Conservation (phyloP, 2,113 vertebrate genomes). For the Gymnocephalus cernua region DNA sequence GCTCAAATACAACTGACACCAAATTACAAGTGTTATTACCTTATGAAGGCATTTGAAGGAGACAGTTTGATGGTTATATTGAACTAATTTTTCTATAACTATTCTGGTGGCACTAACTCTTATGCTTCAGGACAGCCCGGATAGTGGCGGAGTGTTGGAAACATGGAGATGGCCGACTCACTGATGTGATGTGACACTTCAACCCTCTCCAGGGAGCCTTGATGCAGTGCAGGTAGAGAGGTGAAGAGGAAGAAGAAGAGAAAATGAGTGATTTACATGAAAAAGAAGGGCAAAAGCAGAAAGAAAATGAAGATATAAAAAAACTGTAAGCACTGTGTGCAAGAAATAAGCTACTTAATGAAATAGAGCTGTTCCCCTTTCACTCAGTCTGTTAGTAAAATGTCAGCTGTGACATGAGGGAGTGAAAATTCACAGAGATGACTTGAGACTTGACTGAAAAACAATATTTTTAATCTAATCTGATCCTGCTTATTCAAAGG, state of each 20-base stretch:
- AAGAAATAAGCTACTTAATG: slow-evolving; percentile 12
- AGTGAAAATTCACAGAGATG: slow-evolving; percentile 18
- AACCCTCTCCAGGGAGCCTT: slow-evolving; percentile 5
- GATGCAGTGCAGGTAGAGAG: background rate
- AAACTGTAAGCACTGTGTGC: background rate
- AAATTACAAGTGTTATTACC: slow-evolving; percentile 32
- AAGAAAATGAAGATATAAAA: background rate
- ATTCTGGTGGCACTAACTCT: background rate
- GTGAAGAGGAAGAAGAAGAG: background rate
- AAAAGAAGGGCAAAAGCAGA: background rate
- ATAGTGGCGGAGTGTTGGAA: slow-evolving; percentile 7
- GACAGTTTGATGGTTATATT: slow-evolving; percentile 22
- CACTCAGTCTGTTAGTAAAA: slow-evolving; percentile 16
- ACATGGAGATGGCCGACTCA: slow-evolving; percentile 15
- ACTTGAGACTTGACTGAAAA: background rate
- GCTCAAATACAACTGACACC: background rate
- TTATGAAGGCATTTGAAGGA: background rate
- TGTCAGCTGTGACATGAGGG: slow-evolving; percentile 19
- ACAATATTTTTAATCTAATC: background rate
- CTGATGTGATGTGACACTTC: slow-evolving; percentile 30
- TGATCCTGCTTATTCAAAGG: background rate
- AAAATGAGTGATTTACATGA: background rate
- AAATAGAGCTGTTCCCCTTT: slow-evolving; percentile 33
- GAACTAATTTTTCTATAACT: slow-evolving; percentile 24
- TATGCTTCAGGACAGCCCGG: background rate